Evolutionary conservation across 2,797 vertebrate genomes (phyloP), one percentile per base, ranked within the genome.

Genomic region (Myotis daubentonii): DNA sequence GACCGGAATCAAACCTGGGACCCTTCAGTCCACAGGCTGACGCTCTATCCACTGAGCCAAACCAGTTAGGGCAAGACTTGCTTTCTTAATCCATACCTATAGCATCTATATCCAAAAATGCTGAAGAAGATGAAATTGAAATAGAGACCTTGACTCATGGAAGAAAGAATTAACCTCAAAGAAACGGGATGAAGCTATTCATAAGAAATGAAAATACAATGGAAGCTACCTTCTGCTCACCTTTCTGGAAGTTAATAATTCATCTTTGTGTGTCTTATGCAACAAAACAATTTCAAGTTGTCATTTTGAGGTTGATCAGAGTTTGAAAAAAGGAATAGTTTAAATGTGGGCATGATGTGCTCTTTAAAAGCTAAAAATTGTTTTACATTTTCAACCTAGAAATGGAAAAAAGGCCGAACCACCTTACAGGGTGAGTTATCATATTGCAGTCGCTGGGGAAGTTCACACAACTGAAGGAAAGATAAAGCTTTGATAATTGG

Each of bases 351-450:
- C 11, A 72, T 55, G 33, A 79, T 20, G 33, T 55, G 17, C 20
- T 36, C 23, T 87, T 90, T 78, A 84, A 94, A 81, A 91, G 23
- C 25, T 88, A 75, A 93, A 68, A 53, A 22, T 23, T 62, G 30
- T 70, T 85, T 65, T 38, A 65, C 11, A 72, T 75, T 93, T 95
- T 80, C 81, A 88, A 68, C 89, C 55, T 79, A 53, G 36, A 87
- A 79, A 72, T 57, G 20, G 68, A 87, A 62, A 62, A 44, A 28
- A 87, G 47, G 23, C 57, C 9, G 19, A 68, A 68, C 20, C 3
- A 44, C 38, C 44, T 70, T 13, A 13, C 19, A 22, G 8, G 38
- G 25, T 33, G 41, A 91, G 17, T 44, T 38, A 41, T 33, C 6
- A 16, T 10, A 68, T 11, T 20, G 44, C 33, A 19, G 6, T 41